A percentile compares a stretch with the other conserved stretches of the same genome.
Evolutionary conservation across 2,797 vertebrate species (phyloP).

Genomic region (Helicolenus hilgendorfi): DNA sequence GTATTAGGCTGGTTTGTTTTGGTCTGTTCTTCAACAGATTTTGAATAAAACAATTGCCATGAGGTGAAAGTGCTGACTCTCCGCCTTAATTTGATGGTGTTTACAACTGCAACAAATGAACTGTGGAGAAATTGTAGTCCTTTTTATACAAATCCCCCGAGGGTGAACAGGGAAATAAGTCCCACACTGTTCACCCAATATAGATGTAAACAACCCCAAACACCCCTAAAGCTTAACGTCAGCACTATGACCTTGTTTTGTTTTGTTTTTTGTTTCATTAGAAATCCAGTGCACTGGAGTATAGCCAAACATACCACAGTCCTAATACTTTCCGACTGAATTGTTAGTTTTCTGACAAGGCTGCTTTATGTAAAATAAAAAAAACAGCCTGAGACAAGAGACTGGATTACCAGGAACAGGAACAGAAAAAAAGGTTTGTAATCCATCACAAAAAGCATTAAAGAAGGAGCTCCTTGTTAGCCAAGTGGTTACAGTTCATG

Average conservation of each 20-base stretch:
- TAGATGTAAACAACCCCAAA: slow-evolving; percentile 10
- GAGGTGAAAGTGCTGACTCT: slow-evolving; percentile 5
- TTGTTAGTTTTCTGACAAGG: not conserved
- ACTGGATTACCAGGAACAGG: not conserved
- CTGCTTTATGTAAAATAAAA: not conserved
- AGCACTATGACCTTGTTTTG: not conserved
- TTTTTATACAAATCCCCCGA: not conserved
- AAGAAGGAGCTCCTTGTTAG: not conserved
- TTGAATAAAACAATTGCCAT: slow-evolving; percentile 10
- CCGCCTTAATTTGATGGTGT: slow-evolving; percentile 9
- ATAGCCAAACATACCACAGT: not conserved
- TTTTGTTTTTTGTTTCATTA: not conserved
- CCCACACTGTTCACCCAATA: not conserved
- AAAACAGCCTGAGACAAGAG: not conserved
- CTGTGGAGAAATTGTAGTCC: not conserved
- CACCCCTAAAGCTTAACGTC: not conserved
- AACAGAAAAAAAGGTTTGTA: not conserved
- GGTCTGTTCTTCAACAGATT: not conserved
- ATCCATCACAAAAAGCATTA: not conserved
- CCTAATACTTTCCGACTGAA: not conserved
- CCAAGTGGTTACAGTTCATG: not conserved
- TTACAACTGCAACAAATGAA: slow-evolving; percentile 23
- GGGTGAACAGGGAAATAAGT: slow-evolving; percentile 5
- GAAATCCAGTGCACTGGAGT: not conserved
- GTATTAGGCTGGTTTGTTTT: slow-evolving; percentile 5